These are phyloP conservation scores for Aethina tumida DNA, from an alignment of 1,140 invertebrate genomes.

Conservation along the genomic window DNA sequence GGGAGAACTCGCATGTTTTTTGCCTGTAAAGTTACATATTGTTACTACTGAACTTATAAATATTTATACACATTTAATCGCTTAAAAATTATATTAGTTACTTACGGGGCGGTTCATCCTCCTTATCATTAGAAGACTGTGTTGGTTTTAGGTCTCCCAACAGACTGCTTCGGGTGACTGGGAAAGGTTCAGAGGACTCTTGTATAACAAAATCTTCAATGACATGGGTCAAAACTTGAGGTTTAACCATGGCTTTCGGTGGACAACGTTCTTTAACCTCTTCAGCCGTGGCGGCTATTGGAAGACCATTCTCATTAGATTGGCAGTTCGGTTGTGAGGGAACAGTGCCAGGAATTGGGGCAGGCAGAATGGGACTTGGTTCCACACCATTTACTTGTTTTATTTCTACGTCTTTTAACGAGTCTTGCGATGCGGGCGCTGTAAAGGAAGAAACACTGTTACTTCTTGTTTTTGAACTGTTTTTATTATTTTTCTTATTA, in stretches of 20 bases:
- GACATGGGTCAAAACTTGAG: constrained; percentile 90
- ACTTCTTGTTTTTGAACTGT: no score
- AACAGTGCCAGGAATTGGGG: constrained; percentile 29
- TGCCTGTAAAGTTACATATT: constrained; percentile 20
- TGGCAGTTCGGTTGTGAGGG: constrained; percentile 26
- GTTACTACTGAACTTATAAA: neutral
- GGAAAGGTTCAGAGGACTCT: constrained; percentile 83
- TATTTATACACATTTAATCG: neutral
- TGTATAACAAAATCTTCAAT: constrained; percentile 97
- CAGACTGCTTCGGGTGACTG: constrained; percentile 57
- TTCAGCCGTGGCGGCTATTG: constrained; percentile 39
- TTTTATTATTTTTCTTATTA: no score
- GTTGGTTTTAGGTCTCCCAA: constrained; percentile 37
- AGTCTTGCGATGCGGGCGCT: constrained; percentile 16
- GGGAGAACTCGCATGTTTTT: constrained; percentile 25
- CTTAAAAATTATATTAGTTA: constrained; percentile 13
- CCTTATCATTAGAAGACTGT: constrained; percentile 40
- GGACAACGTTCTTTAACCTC: constrained; percentile 45
- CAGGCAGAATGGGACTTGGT: constrained; percentile 19
- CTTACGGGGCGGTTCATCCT: constrained; percentile 67
- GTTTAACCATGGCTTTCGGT: constrained; percentile 92
- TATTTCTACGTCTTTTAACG: constrained; percentile 16
- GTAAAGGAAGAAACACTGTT: constrained; percentile 8
- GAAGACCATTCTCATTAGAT: constrained; percentile 32
- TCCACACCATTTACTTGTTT: constrained; percentile 14